Base-by-base conservation (phyloP, 1,140 invertebrate genomes). In the Drosophila micromelanica region DNA sequence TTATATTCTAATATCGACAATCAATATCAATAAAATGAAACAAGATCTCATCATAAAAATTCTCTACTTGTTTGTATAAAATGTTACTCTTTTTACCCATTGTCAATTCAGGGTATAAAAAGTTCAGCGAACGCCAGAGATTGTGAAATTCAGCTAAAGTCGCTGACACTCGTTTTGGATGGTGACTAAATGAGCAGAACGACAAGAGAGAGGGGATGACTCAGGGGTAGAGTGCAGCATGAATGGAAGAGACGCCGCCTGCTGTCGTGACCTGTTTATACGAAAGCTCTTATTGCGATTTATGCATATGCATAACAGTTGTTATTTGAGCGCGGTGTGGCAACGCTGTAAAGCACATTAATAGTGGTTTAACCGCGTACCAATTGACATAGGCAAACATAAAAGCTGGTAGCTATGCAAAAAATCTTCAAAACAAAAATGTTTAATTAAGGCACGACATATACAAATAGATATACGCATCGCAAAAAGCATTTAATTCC, bases 71-170 rank as follows among this genome's bases (percentile, higher is more conserved):
- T n/a, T 27, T 27, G 27, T 6, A 5, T 27, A 6, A 27, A 27
- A 27, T 27, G 5, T 5, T 27, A 27, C 27, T 6, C 27, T 27
- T 6, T 6, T 27, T 27, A 27, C 27, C 27, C 27, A 27, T 6
- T 27, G 27, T 27, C 5, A 6, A 6, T 27, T 6, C 27, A 27
- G 27, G 27, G 27, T 27, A 27, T 5, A 17, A 8, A 9, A n/a
- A 57, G 60, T 69, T 74, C 65, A 73, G 27, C 35, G 56, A 68
- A 69, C 71, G 55, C 42, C 17, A 12, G 40, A 62, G 20, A 68
- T 73, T 59, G 70, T 73, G 70, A 73, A 73, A 73, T 73, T 73
- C 48, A 55, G n/a, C 4, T 32, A 5, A 35, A 62, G 65, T 69
- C 65, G 59, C 37, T 52, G 59, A 70, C 65, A 70, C 52, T 69